These are phyloP conservation scores for Acrocyrtus sp. DNA, from an alignment of 2,888 invertebrate species.

Conservation along the genomic window DNA sequence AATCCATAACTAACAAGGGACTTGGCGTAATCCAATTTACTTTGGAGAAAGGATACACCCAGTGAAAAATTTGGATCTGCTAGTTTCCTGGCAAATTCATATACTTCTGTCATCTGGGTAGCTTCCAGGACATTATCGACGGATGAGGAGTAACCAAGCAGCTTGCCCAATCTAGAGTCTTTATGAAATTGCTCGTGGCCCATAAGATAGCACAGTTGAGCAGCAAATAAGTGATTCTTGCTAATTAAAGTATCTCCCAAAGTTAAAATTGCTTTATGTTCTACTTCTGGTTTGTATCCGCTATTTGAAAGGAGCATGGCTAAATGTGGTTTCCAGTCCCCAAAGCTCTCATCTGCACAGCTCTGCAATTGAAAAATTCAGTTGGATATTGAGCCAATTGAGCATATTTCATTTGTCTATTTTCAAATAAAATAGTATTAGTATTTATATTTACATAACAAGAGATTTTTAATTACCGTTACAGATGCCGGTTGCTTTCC, in stretches of 20 bases:
- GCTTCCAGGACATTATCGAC: conserved; percentile 77
- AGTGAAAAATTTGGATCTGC: conserved; percentile 79
- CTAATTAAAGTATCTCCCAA: conserved; percentile 75
- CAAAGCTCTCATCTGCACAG: conserved; percentile 69
- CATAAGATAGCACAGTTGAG: conserved; percentile 96
- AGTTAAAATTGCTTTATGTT: conserved; percentile 79
- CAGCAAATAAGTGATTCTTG: conserved; percentile 86
- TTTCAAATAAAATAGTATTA: conserved; percentile 7
- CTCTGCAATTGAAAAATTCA: conserved; percentile 64
- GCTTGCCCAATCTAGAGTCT: conserved; percentile 66
- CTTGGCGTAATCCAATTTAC: conserved; percentile 82
- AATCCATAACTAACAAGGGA: conserved; percentile 82
- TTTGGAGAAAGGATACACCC: conserved; percentile 64
- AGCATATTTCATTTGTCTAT: not conserved
- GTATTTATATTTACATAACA: not conserved
- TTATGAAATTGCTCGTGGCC: conserved; percentile 74
- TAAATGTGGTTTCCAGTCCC: conserved; percentile 95
- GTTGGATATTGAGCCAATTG: not conserved
- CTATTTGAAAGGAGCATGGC: conserved; percentile 92
- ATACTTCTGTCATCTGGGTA: conserved; percentile 94
- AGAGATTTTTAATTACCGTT: conserved; percentile 70
- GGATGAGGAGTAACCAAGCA: conserved; percentile 81
- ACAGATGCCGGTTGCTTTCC: conserved; percentile 82
- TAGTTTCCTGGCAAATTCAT: conserved; percentile 90
- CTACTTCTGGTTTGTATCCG: conserved; percentile 78